Base-by-base conservation (phyloP, 2,113 vertebrate genomes). In the Carassius gibelio region DNA sequence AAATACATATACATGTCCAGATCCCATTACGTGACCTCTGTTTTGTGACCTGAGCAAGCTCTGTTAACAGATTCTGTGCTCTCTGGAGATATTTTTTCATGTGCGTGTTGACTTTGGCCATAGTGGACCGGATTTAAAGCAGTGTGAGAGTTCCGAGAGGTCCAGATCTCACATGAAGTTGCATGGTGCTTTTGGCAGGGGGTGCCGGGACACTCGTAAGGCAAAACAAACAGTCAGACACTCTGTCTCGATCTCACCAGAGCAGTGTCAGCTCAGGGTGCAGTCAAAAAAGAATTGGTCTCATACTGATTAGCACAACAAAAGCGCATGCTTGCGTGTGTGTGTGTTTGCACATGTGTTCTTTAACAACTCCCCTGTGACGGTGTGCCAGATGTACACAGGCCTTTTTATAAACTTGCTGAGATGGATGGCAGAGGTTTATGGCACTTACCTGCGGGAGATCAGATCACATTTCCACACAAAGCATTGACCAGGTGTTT, bases 341-440 rank as follows among this genome's bases (percentile, higher is more conserved):
- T 30, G 84, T 55, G 85, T 61, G 52, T 80, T 86, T 78, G 78
- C 59, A 81, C 95, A 95, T 93, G 90, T 95, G 92, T 92, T 91
- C 92, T 91, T 96, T 95, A 95, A 94, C 94, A 94, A 94, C 92
- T 95, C 93, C 57, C 90, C 89, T 90, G 94, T 92, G 94, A 90
- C 90, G 82, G 86, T 90, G 91, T 85, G 89, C 93, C 94, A 96
- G 94, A 96, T 96, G 94, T 94, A 94, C 94, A 87, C 93, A 90
- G 93, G 93, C 93, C 94, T 96, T 83, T 97, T 95, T 96, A 95
- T 96, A 96, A 97, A 95, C 93, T 95, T 96, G 96, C 95, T 94
- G 94, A 96, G 93, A 96, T 91, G 91, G 96, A 96, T 95, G 93
- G 90, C 83, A 91, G 90, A 92, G 93, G 94, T 86, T 90, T 90